Percentiles rank a stretch among this genome's conserved stretches.
Conservation (phyloP, 1,140 invertebrate genomes). For the Melanaphis sacchari region DNA sequence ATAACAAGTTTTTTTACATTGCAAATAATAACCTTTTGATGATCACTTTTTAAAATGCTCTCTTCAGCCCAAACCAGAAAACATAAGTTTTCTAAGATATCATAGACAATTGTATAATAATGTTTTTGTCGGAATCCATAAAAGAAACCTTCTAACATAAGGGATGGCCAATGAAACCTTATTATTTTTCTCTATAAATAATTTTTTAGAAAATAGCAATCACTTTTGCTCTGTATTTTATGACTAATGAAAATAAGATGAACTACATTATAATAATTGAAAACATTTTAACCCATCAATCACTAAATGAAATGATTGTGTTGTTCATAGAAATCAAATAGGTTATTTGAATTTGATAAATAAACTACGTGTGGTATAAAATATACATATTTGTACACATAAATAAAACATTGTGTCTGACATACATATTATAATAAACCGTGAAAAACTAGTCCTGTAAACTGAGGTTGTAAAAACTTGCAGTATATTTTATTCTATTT, state of each 20-base stretch:
- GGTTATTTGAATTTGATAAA: not conserved
- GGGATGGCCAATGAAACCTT: not conserved
- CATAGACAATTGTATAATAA: not conserved
- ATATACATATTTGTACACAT: not conserved
- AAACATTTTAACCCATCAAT: no score
- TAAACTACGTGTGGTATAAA: not conserved
- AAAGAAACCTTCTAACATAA: not conserved
- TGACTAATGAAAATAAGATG: conserved; percentile 4
- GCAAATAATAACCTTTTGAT: not conserved
- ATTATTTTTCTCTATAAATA: not conserved
- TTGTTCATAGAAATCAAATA: not conserved
- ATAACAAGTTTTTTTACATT: not conserved
- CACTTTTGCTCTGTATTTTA: not conserved
- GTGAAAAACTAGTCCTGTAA: not conserved
- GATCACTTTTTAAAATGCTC: not conserved
- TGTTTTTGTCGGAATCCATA: conserved; percentile 6
- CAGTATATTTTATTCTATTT: not conserved
- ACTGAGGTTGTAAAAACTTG: not conserved
- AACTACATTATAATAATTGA: not conserved
- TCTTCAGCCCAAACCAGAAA: not conserved
- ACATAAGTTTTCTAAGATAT: not conserved
- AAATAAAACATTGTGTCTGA: not conserved
- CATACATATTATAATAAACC: not conserved
- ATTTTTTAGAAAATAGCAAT: not conserved
- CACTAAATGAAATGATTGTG: not conserved